Percentiles rank a stretch among this genome's conserved stretches.
Evolutionary conservation across 2,113 vertebrate species (phyloP).

Genomic region (Vulpes vulpes): DNA sequence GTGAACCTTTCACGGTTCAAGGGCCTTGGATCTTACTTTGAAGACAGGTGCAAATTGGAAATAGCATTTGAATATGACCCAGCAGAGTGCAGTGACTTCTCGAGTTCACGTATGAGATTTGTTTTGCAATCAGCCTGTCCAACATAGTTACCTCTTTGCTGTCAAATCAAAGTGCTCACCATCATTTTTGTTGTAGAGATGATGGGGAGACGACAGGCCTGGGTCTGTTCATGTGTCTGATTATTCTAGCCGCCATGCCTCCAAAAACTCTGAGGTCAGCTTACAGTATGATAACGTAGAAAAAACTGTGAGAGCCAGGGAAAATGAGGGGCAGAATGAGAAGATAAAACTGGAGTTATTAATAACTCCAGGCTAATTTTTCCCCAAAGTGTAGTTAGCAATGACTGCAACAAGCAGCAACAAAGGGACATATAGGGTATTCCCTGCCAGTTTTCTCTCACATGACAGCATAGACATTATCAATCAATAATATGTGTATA

Average conservation of each 20-base stretch:
- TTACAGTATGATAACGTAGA: not conserved
- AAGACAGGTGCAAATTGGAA: constrained; percentile 72
- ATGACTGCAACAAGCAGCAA: not conserved
- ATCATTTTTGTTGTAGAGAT: not conserved
- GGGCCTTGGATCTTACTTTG: constrained; percentile 63
- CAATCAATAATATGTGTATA: not conserved
- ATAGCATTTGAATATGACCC: constrained; percentile 59
- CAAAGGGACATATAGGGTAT: not conserved
- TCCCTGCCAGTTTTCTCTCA: not conserved
- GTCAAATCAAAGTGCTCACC: not conserved
- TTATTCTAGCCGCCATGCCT: not conserved
- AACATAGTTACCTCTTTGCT: not conserved
- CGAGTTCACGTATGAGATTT: not conserved
- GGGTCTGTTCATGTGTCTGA: not conserved
- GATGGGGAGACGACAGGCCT: not conserved
- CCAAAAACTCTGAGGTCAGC: not conserved
- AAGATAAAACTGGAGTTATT: not conserved
- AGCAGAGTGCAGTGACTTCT: not conserved
- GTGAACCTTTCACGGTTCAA: constrained; percentile 67
- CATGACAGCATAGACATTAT: not conserved
- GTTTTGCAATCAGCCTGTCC: not conserved
- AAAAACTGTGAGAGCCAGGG: not conserved
- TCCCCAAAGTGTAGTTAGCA: not conserved
- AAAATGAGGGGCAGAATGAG: not conserved
- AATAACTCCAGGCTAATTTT: not conserved